Base-by-base conservation (phyloP, 1,140 invertebrate genomes). In the Halesus radiatus region DNA sequence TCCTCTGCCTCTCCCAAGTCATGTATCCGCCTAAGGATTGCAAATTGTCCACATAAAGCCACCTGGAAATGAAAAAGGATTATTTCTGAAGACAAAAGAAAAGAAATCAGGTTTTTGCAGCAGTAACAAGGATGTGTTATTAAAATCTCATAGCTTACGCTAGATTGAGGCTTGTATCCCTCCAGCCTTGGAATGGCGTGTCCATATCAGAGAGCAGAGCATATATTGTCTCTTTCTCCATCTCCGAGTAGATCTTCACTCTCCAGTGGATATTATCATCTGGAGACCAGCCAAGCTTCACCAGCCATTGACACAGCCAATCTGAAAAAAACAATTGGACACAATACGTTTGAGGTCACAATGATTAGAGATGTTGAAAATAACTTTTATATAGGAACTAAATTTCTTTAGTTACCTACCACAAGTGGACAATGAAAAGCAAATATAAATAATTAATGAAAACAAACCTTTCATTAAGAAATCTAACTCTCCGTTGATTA, bases 101-200 rank as follows among this genome's bases (percentile, higher is more conserved):
- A 56, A 18, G 16, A n/a, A 58, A 58, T 3, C 16, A 58, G 2
- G 18, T 45, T 45, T 13, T 45, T 45, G 10, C 10, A 45, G 37
- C 37, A 45, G 10, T 45, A 13, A 45, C 7, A 13, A 45, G 37
- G 3, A 45, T 8, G 15, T 50, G 22, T n/a, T 32, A 45, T 18
- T 6, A 53, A 54, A 29, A 26, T 54, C 54, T 18, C 4, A 54
- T 18, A 54, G 82, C 85, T 89, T 85, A 94, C 93, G 90, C 91
- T 56, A 91, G 86, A 82, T 91, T 90, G 0, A 95, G 87, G 20
- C 91, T 92, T 20, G 93, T 95, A 52, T 91, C 91, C 73, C 88
- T 91, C 94, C 94, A 95, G n/a, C 93, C 92, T 3, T 92, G 88
- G 83, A 95, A 95, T 0, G 95, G 95, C 1, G 94, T 95, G 1